A percentile compares a stretch with the other conserved stretches of the same genome.
phyloP scores from a whole-genome alignment of 2,113 vertebrate genomes.

The Progne subis region DNA sequence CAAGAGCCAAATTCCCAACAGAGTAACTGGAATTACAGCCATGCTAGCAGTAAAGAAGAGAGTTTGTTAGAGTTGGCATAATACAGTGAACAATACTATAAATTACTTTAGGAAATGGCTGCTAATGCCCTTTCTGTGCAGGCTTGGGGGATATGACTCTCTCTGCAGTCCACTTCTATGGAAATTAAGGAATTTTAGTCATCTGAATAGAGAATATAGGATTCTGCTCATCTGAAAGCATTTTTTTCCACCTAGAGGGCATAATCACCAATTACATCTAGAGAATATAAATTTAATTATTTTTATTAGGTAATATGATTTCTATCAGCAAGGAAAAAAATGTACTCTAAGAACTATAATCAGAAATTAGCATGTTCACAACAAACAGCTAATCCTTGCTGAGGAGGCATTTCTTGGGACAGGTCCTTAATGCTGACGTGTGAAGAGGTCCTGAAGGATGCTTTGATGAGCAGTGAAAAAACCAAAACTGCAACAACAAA shows the following conservation, averaged over 20 bases:
- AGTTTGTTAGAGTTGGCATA: slow-evolving; percentile 31
- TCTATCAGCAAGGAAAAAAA: background rate
- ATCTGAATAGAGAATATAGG: background rate
- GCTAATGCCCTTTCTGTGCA: background rate
- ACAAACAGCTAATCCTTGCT: background rate
- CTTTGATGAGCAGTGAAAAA: background rate
- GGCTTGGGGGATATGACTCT: background rate
- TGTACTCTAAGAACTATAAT: background rate
- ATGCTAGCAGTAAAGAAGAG: background rate
- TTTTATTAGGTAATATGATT: slow-evolving; percentile 8
- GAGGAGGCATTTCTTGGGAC: background rate
- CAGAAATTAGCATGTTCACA: background rate
- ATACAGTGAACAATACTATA: background rate
- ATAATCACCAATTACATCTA: slow-evolving; percentile 41
- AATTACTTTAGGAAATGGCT: slow-evolving; percentile 32
- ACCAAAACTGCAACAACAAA: slow-evolving; percentile 7
- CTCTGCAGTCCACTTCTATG: background rate
- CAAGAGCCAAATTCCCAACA: slow-evolving; percentile 19
- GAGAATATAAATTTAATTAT: slow-evolving; percentile 39
- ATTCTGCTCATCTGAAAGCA: slow-evolving; percentile 16
- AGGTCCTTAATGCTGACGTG: background rate
- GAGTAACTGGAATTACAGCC: background rate
- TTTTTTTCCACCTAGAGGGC: slow-evolving; percentile 49
- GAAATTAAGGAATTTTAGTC: slow-evolving; percentile 15
- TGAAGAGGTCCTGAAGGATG: background rate